Conservation (phyloP, 1,140 invertebrate species). For the Limonius californicus region DNA sequence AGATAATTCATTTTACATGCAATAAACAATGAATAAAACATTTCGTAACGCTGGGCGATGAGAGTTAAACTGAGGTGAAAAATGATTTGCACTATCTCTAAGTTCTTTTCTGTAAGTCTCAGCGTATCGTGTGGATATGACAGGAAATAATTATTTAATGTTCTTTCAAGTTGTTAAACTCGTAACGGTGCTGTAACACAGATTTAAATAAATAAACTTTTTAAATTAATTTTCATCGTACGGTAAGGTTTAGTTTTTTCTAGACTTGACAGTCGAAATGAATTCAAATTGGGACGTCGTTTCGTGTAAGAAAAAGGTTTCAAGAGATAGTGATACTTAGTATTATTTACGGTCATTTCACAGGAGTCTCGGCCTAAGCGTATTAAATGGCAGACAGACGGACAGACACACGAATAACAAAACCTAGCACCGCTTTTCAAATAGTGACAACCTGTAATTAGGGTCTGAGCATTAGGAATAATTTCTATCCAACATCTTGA, state of each 20-base stretch:
- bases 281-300: neutral
- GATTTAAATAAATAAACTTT: neutral
- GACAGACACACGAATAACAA: conserved; percentile 33
- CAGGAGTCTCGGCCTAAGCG: conserved; percentile 21
- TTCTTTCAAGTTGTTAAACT: too few species aligned
- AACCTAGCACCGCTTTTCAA: conserved; percentile 32
- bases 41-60: neutral
- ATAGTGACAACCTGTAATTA: conserved; percentile 39
- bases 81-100: too few species aligned
- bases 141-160: too few species aligned
- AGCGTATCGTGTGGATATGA: neutral
- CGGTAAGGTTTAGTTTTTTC: too few species aligned
- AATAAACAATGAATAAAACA: conserved; percentile 1
- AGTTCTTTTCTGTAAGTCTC: neutral
- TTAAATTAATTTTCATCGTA: too few species aligned
- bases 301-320: neutral
- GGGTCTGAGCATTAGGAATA: conserved; percentile 35
- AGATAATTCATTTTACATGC: neutral
- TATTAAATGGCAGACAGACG: conserved; percentile 29
- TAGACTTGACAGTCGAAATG: too few species aligned
- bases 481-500: conserved; percentile 20
- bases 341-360: conserved; percentile 33
- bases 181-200: too few species aligned
- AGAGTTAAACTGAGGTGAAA: neutral
- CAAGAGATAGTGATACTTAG: conserved; percentile 15